Conservation (phyloP, 1,140 invertebrate genomes). For the Adelges cooleyi region DNA sequence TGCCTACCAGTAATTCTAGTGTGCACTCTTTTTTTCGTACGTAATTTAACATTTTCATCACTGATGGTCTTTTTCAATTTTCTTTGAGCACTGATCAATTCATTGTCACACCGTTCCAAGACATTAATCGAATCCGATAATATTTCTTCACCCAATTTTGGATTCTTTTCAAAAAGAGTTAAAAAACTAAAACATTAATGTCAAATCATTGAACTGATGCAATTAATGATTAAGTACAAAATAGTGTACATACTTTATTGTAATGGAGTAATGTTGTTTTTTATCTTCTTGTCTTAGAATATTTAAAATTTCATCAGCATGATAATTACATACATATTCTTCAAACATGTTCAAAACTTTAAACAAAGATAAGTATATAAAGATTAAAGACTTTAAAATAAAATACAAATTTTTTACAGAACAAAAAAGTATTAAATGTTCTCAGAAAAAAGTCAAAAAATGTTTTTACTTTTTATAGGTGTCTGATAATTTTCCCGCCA, state of each 20-base stretch:
- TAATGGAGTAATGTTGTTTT: slow-evolving; percentile 39
- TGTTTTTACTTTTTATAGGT: no score
- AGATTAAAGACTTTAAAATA: no score
- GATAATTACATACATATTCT: slow-evolving; percentile 38
- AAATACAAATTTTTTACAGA: no score
- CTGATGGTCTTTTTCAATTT: slow-evolving; percentile 42
- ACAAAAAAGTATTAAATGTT: no score
- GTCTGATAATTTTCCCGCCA: no score
- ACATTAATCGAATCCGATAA: slow-evolving; percentile 44
- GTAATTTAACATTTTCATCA: slow-evolving; percentile 35
- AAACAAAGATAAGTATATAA: no score
- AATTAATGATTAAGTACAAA: slow-evolving; percentile 1
- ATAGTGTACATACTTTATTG: slow-evolving; percentile 40
- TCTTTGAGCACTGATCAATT: slow-evolving; percentile 48
- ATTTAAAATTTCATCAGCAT: slow-evolving; percentile 38
- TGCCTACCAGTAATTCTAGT: slow-evolving; percentile 42
- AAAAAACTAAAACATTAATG: slow-evolving; percentile 46
- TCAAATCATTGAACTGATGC: slow-evolving; percentile 29
- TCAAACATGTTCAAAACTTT: slow-evolving; percentile 34
- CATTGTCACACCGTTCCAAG: slow-evolving; percentile 50
- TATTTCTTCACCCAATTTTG: slow-evolving; percentile 46
- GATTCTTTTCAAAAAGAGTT: slow-evolving; percentile 47
- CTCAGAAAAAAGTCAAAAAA: no score
- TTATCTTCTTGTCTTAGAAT: slow-evolving; percentile 39
- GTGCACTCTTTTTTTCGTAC: slow-evolving; percentile 55